Base-by-base conservation (phyloP, 2,888 invertebrate species). In the Beris chalybata region DNA sequence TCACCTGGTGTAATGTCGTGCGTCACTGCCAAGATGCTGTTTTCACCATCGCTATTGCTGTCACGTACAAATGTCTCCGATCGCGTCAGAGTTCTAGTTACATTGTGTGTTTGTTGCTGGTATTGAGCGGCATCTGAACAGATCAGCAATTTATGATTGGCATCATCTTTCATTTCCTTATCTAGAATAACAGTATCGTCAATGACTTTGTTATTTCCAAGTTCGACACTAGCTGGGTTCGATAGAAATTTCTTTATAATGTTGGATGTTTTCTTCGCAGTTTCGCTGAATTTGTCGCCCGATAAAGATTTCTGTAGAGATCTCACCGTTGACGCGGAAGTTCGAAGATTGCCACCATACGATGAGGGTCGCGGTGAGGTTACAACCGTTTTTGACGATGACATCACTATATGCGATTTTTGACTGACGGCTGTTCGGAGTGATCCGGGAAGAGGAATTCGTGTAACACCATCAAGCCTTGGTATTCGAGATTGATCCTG, bases 401-500 rank as follows among this genome's bases (percentile, higher is more conserved):
- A 53, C 44, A 61, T 38, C 47, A 48, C 48, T 31, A 67, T 22
- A 15, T 59, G 67, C 13, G 64, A 11, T 52, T 65, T 56, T 54
- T 50, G 58, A 7, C 32, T 29, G 15, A 32, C 15, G 52, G 45
- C 30, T 4, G 52, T 47, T 9, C 73, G 74, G 66, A 75, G 61
- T 67, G 73, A 72, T 66, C 78, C 78, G 31, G 79, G 76, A 47
- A 78, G 66, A 30, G 79, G 79, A 44, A 81, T 78, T 50, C 79
- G 77, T 29, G 78, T 76, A 50, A 72, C 72, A 68, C 77, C 77
- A 70, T 76, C 79, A 63, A 78, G 71, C 50, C 78, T 76, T 56
- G 79, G 79, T 70, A 81, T 77, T 65, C 78, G 76, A 1, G 80
- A 75, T 48, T 76, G 73, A 73, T 80, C 80, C 80, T 80, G 71